Conservation (phyloP, 1,140 invertebrate genomes). For the Eubasilissa regina region DNA sequence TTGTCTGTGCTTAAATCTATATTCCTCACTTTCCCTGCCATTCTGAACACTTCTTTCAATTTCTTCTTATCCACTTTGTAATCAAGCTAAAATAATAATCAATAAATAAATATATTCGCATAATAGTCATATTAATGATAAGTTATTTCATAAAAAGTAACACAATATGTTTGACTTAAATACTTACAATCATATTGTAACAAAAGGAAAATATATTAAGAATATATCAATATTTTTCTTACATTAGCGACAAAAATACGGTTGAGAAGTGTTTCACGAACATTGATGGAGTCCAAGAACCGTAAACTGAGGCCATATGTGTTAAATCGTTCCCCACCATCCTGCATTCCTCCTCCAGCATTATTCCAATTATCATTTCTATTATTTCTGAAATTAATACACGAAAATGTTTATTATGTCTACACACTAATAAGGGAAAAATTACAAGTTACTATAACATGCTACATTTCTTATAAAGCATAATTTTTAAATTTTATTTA, state of each 20-base stretch:
- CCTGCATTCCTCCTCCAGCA: neutral
- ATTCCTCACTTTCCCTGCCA: slow-evolving; percentile 95
- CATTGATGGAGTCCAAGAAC: slow-evolving; percentile 93
- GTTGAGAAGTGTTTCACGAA: slow-evolving; percentile 92
- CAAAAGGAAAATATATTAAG: too few relatives aligned
- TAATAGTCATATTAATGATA: too few relatives aligned
- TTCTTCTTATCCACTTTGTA: slow-evolving; percentile 97
- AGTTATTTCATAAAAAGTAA: too few relatives aligned
- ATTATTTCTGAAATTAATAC: slow-evolving; percentile 7
- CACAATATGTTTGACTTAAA: too few relatives aligned
- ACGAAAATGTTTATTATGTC: too few relatives aligned
- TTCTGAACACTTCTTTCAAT: slow-evolving; percentile 95
- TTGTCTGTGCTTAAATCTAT: slow-evolving; percentile 94
- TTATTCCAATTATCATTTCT: slow-evolving; percentile 36
- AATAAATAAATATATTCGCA: too few relatives aligned
- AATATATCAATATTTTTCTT: slow-evolving; percentile 71
- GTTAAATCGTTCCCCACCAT: slow-evolving; percentile 73
- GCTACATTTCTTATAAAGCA: too few relatives aligned
- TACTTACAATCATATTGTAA: too few relatives aligned
- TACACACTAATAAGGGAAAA: too few relatives aligned
- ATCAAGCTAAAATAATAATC: slow-evolving; percentile 81
- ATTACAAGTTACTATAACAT: too few relatives aligned
- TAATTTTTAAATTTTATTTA: neutral
- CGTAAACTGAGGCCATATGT: slow-evolving; percentile 94
- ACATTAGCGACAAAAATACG: slow-evolving; percentile 99